A percentile compares a stretch with the other conserved stretches of the same genome.
phyloP scores from a whole-genome alignment of 2,113 vertebrate species.

The Cephalopterus ornatus region DNA sequence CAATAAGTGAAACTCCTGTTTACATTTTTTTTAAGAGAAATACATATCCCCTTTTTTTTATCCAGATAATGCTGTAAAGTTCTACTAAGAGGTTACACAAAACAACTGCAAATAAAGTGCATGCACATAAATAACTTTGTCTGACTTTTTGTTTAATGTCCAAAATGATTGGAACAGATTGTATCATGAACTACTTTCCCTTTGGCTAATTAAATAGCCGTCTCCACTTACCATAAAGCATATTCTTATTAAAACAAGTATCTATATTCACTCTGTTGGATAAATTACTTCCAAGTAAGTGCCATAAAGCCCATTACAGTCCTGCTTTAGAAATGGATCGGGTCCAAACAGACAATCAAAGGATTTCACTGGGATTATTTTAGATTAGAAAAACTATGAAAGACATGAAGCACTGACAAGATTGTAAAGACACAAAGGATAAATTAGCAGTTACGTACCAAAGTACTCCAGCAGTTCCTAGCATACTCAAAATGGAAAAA shows the following conservation, averaged over 20 bases:
- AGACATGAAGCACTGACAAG: slow-evolving; percentile 87
- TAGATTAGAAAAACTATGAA: slow-evolving; percentile 90
- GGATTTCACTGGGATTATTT: slow-evolving; percentile 97
- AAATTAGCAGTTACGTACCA: slow-evolving; percentile 86
- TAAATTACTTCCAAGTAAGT: slow-evolving; percentile 92
- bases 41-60: slow-evolving; percentile 29
- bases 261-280: slow-evolving; percentile 87
- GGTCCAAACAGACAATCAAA: slow-evolving; percentile 98
- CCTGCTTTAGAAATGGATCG: slow-evolving; percentile 90
- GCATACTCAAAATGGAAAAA: slow-evolving; percentile 14
- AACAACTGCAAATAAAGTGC: slow-evolving; percentile 77
- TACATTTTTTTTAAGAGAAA: slow-evolving; percentile 55
- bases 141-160: slow-evolving; percentile 83
- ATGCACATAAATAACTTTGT: slow-evolving; percentile 76
- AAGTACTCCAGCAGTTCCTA: slow-evolving; percentile 58
- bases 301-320: slow-evolving; percentile 94
- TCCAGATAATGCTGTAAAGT: slow-evolving; percentile 64
- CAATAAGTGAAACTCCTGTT: slow-evolving; percentile 62
- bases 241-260: slow-evolving; percentile 95
- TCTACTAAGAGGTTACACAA: slow-evolving; percentile 71
- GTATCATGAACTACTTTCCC: slow-evolving; percentile 81
- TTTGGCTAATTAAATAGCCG: slow-evolving; percentile 93
- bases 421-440: slow-evolving; percentile 84
- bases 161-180: slow-evolving; percentile 85
- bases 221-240: slow-evolving; percentile 89